Evolutionary conservation across 2,888 invertebrate genomes (phyloP), one percentile per base, ranked within the genome.

Genomic region (Alsophila aescularia): DNA sequence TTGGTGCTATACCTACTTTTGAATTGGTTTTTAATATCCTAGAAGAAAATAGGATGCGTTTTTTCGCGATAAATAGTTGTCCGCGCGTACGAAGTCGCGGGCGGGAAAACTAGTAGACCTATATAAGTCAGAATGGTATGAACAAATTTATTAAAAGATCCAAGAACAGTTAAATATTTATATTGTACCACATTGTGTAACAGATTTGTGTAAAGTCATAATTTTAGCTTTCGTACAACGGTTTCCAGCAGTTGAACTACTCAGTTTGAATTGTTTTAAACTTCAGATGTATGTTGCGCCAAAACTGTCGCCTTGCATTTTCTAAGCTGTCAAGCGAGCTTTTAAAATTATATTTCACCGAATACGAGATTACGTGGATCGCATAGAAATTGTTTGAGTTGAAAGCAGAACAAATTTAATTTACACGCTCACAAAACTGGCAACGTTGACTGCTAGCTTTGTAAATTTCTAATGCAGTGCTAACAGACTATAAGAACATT

Each of bases 261-360:
- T 15, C 16, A 35, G 9, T 35, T 35, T 14, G 1, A 8, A 15
- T 7, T 3, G 7, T 35, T 9, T 15, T 8, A 39, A 39, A 24
- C 42, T 27, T 12, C 12, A 6, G 14, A 14, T n/a, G n/a, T n/a
- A 36, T 16, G 42, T 36, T 16, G 36, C n/a, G 36, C 42, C 36
- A 36, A 37, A 43, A 42, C 50, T 42, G 50, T 42, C 50, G 18
- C 29, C 35, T 29, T 21, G 13, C 6, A 36, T 50, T 42, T 15
- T 6, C 2, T 2, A 12, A 42, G 9, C 14, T 8, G 31, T 36
- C 50, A 37, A 1, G 37, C 13, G 31, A 42, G 18, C 21, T 37
- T 51, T 14, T n/a, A 37, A 37, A 43, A 51, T 37, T 37, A 31
- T 37, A 49, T 35, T 49, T 35, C 4, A 14, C 37, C 8, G 8